These are phyloP conservation scores for Oryzias woworae DNA, from an alignment of 2,113 vertebrate species.

Conservation along the genomic window DNA sequence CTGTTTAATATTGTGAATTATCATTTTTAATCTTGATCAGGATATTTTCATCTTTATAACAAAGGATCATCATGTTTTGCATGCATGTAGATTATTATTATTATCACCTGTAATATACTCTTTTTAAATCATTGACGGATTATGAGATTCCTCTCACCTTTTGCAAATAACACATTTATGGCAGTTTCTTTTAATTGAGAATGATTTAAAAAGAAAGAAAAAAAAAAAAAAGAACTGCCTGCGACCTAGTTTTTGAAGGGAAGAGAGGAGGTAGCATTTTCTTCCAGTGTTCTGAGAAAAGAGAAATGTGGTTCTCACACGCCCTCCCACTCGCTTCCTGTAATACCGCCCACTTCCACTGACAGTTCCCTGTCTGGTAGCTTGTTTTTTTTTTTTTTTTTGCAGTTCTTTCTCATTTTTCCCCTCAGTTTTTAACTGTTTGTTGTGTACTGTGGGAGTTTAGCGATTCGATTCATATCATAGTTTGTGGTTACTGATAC, in stretches of 20 bases:
- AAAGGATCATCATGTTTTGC: slow-evolving; percentile 28
- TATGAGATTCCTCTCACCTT: slow-evolving; percentile 12
- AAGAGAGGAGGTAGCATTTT: slow-evolving; percentile 69
- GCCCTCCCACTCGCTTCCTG: slow-evolving; percentile 78
- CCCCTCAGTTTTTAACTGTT: slow-evolving; percentile 21
- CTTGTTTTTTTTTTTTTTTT: slow-evolving; percentile 50
- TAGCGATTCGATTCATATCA: not conserved
- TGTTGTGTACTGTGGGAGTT: slow-evolving; percentile 3
- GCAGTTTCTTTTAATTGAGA: slow-evolving; percentile 13
- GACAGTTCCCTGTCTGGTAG: slow-evolving; percentile 67
- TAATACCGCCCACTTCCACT: slow-evolving; percentile 80
- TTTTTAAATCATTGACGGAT: slow-evolving; percentile 1
- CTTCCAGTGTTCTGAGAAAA: slow-evolving; percentile 71
- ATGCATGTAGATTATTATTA: slow-evolving; percentile 33
- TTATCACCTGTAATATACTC: slow-evolving; percentile 13
- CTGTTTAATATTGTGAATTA: slow-evolving; percentile 45
- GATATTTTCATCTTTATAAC: slow-evolving; percentile 24
- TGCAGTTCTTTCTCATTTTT: slow-evolving; percentile 30
- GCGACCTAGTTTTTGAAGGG: slow-evolving; percentile 68
- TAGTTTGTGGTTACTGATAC: too few relatives aligned
- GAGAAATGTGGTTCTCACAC: slow-evolving; percentile 80
- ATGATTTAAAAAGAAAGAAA: slow-evolving; percentile 33
- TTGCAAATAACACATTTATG: slow-evolving; percentile 5
- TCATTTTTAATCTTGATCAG: slow-evolving; percentile 44
- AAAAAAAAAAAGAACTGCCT: slow-evolving; percentile 55